phyloP scores from a whole-genome alignment of 1,140 invertebrate genomes.

The Spodoptera litura region DNA sequence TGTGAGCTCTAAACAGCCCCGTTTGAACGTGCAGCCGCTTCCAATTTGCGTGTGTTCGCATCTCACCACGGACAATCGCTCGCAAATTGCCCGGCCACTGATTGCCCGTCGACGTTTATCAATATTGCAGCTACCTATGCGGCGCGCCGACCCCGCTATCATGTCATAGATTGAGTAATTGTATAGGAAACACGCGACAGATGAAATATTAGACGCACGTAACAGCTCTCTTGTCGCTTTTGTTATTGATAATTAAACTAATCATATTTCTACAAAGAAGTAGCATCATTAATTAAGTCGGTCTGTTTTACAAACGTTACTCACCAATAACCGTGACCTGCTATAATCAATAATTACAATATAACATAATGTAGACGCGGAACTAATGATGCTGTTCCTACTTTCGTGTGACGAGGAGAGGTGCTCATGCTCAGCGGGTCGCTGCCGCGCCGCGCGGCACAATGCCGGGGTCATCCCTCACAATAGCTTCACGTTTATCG shows the following conservation, averaged over 20 bases:
- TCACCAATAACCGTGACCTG: constrained; percentile 73
- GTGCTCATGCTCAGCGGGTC: constrained; percentile 67
- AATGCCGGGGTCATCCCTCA: constrained; percentile 80
- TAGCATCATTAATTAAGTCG: constrained; percentile 71
- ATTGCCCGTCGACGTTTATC: constrained; percentile 81
- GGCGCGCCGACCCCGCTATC: constrained; percentile 30
- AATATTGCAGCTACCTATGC: constrained; percentile 71
- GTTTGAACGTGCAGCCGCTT: constrained; percentile 68
- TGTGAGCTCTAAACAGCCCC: constrained; percentile 59
- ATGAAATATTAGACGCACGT: constrained; percentile 58
- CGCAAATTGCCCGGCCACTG: constrained; percentile 79
- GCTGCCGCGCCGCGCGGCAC: constrained; percentile 51
- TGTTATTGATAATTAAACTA: constrained; percentile 65
- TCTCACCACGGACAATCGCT: constrained; percentile 80
- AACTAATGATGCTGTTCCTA: constrained; percentile 74
- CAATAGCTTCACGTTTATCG: constrained; percentile 82
- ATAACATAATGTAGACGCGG: constrained; percentile 74
- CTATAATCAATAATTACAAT: constrained; percentile 83
- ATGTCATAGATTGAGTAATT: constrained; percentile 46
- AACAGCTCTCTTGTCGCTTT: constrained; percentile 53
- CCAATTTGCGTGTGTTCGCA: constrained; percentile 77
- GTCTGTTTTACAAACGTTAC: constrained; percentile 62
- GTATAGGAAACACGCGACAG: constrained; percentile 40
- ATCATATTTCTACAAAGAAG: constrained; percentile 55
- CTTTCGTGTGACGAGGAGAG: constrained; percentile 59